Conservation (phyloP, 2,888 invertebrate species). For the Peribatodes rhomboidaria region DNA sequence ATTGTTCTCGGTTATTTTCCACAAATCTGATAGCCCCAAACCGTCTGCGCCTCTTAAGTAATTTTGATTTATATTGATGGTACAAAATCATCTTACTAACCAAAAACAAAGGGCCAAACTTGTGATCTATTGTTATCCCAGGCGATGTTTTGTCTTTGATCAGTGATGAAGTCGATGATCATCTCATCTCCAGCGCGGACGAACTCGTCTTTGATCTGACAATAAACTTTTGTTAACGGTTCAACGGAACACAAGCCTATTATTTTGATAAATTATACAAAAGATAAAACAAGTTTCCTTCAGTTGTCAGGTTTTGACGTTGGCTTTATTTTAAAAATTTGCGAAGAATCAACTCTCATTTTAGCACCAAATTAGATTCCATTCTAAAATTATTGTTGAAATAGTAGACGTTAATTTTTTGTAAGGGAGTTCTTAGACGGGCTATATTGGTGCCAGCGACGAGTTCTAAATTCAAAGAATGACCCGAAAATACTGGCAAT, state of each 20-base stretch:
- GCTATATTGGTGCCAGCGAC: too few species aligned
- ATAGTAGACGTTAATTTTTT: too few species aligned
- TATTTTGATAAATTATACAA: background rate
- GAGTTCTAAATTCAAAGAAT: too few species aligned
- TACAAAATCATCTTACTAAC: background rate
- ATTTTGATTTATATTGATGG: background rate
- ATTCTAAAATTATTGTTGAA: too few species aligned
- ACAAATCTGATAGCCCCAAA: too few species aligned
- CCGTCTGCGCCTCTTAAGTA: background rate
- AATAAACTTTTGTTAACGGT: background rate
- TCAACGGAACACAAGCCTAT: background rate
- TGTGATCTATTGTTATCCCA: background rate
- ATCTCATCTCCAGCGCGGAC: conserved; percentile 1
- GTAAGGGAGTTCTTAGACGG: too few species aligned
- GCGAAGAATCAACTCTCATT: background rate
- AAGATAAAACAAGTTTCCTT: background rate
- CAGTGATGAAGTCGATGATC: conserved; percentile 1
- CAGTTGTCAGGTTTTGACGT: background rate
- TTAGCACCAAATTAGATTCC: background rate
- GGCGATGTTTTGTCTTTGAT: background rate
- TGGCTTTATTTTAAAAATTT: background rate
- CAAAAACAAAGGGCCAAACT: background rate
- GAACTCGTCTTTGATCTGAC: conserved; percentile 9
- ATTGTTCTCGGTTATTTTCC: too few species aligned
- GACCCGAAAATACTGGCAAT: too few species aligned